Percentiles rank a stretch among this genome's conserved stretches.
phyloP scores from a whole-genome alignment of 92 coral and sea anemone genomes.

The Plumapathes pennacea region DNA sequence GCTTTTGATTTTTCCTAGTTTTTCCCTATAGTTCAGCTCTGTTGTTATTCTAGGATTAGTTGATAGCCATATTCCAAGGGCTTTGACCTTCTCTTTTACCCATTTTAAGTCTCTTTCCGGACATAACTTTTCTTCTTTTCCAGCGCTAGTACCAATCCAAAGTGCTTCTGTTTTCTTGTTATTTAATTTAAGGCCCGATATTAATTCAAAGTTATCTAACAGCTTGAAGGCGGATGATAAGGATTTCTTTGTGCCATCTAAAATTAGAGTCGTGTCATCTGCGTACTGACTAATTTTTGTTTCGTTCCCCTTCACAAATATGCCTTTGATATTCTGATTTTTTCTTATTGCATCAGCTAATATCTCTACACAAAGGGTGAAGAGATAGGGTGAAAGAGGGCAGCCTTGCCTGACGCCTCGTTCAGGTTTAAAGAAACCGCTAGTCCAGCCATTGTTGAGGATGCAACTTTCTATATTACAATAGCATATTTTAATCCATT shows the following conservation, averaged over 20 bases:
- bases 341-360: conserved; percentile 15
- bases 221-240: conserved; percentile 9
- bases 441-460: conserved; percentile 31
- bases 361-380: conserved; percentile 19
- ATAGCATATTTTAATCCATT: conserved; percentile 19
- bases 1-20: conserved; percentile 15
- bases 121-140: conserved; percentile 6
- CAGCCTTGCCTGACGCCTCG: conserved; percentile 43
- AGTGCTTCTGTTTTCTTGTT: conserved; percentile 32
- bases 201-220: conserved; percentile 10
- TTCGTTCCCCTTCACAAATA: conserved; percentile 4
- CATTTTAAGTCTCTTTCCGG: conserved; percentile 24
- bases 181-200: conserved; percentile 22
- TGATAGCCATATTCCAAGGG: conserved; percentile 27
- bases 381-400: conserved; percentile 31
- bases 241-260: conserved; percentile 23
- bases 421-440: conserved; percentile 8
- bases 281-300: conserved; percentile 20
- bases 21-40: conserved; percentile 10
- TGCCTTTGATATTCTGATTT: conserved; percentile 9
- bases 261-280: conserved; percentile 21
- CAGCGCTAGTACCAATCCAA: conserved; percentile 17
- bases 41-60: conserved; percentile 17
- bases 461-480: conserved; percentile 25
- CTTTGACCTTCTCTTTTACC: conserved; percentile 18